Base-by-base conservation (phyloP, 2,113 vertebrate species). In the Xiphophorus hellerii region DNA sequence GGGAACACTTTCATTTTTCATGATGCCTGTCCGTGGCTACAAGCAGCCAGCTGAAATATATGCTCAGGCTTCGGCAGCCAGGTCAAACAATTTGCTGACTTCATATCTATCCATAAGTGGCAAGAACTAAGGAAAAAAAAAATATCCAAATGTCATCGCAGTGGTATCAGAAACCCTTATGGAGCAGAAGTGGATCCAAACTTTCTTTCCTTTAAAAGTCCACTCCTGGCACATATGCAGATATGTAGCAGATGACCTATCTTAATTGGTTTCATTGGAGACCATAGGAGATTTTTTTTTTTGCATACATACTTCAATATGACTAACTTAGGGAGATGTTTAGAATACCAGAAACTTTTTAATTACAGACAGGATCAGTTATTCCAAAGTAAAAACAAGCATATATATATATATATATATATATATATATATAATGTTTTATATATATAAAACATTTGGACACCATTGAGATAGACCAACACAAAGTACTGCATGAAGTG, bases 211-310 rank as follows among this genome's bases (percentile, higher is more conserved):
- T 33, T 8, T 71, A 42, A 69, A 85, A 75, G 71, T 62, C 25
- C 3, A 73, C 63, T 83, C 54, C 77, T 91, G 89, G 92, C 82
- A 84, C 74, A 80, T 30, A 2, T n/a, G 65, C 69, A 66, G 69
- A 69, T 77, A 82, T 51, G 75, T 78, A 87, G 74, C 84, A 92
- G 87, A 93, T 74, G 82, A 88, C 78, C 83, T 44, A 12, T 60
- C 80, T 82, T 90, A 91, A 93, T 93, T 90, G 86, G 83, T 74
- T 88, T 82, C 39, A 0, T 73, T 88, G 88, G 85, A 74, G 64
- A 80, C 61, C 14, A 63, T 62, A 28, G 30, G 42, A 37, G 22
- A 63, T 80, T 79, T 72, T 62, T 37, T 37, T 37, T 37, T 37
- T 37, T 37, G 10, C 10, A 0, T 71, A 66, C 60, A 75, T 51